Conservation (phyloP, 2,888 invertebrate genomes). For the Scaptomyza caliginosa region DNA sequence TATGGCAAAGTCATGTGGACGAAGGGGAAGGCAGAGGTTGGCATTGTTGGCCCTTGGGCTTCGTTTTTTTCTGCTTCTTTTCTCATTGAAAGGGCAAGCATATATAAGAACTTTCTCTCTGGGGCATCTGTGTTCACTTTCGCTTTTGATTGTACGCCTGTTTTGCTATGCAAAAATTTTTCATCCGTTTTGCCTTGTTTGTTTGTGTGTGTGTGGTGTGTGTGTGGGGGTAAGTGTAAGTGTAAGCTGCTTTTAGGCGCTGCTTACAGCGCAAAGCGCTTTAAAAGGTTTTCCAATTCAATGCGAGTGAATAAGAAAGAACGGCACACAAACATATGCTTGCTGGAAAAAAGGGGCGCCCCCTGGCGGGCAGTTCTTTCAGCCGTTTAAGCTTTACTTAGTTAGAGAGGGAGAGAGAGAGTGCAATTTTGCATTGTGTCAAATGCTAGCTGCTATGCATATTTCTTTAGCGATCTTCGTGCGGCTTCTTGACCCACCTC, state of each 20-base stretch:
- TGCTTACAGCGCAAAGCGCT: slow-evolving; percentile 72
- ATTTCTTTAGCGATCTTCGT: neutral
- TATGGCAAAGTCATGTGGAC: slow-evolving; percentile 5
- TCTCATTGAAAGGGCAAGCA: slow-evolving; percentile 37
- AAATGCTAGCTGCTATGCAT: neutral
- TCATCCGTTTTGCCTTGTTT: slow-evolving; percentile 44
- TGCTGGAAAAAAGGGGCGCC: slow-evolving; percentile 7
- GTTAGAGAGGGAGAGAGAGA: neutral
- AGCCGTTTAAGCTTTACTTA: slow-evolving; percentile 17
- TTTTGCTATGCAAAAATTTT: slow-evolving; percentile 49
- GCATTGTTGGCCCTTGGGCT: slow-evolving; percentile 20
- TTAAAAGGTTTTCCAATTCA: slow-evolving; percentile 67
- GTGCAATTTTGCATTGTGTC: neutral
- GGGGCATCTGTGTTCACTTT: slow-evolving; percentile 38
- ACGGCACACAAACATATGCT: slow-evolving; percentile 41
- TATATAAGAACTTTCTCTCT: slow-evolving; percentile 36
- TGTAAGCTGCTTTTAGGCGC: slow-evolving; percentile 73
- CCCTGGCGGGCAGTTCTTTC: slow-evolving; percentile 47
- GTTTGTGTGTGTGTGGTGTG: slow-evolving; percentile 10
- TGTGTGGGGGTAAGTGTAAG: slow-evolving; percentile 36
- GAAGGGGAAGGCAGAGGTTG: neutral
- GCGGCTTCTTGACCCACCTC: slow-evolving; percentile 58
- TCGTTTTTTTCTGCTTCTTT: neutral
- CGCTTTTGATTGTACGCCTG: slow-evolving; percentile 14
- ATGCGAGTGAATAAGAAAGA: neutral